phyloP scores from a whole-genome alignment of 1,140 invertebrate genomes.

The Aphelinus atriplicis region DNA sequence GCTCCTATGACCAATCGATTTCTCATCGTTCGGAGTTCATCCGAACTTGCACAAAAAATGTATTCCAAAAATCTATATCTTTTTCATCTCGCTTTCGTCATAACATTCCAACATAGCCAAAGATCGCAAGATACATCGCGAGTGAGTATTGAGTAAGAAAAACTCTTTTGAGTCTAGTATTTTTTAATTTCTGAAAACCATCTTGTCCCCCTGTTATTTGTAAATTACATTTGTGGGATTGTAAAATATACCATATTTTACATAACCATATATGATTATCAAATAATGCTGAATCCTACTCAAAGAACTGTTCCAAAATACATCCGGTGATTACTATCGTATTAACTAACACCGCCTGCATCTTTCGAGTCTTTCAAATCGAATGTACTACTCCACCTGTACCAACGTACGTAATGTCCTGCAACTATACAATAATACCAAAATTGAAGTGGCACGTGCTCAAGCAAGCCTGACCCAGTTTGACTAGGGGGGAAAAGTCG shows the following conservation, averaged over 20 bases:
- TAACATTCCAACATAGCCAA: not conserved
- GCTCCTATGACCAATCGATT: constrained; percentile 28
- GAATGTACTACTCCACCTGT: too few relatives aligned
- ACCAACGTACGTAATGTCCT: too few relatives aligned
- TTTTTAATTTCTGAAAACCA: not conserved
- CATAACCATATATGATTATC: too few relatives aligned
- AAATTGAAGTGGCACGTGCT: not conserved
- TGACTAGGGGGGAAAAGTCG: not conserved
- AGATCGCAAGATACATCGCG: not conserved
- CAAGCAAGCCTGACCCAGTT: constrained; percentile 21
- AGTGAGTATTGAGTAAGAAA: not conserved
- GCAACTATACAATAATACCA: too few relatives aligned
- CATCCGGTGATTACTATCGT: too few relatives aligned
- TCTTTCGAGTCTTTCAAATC: too few relatives aligned
- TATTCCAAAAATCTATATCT: constrained; percentile 11
- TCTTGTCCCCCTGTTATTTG: too few relatives aligned
- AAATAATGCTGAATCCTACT: too few relatives aligned
- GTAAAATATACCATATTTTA: too few relatives aligned
- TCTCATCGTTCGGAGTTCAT: constrained; percentile 4
- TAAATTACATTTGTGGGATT: too few relatives aligned
- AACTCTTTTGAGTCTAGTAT: constrained; percentile 12
- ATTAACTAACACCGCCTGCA: too few relatives aligned
- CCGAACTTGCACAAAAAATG: constrained; percentile 13
- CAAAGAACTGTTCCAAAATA: too few relatives aligned
- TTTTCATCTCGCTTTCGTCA: constrained; percentile 9